phyloP scores from a whole-genome alignment of 2,113 vertebrate genomes.

The Hirundichthys speculiger region DNA sequence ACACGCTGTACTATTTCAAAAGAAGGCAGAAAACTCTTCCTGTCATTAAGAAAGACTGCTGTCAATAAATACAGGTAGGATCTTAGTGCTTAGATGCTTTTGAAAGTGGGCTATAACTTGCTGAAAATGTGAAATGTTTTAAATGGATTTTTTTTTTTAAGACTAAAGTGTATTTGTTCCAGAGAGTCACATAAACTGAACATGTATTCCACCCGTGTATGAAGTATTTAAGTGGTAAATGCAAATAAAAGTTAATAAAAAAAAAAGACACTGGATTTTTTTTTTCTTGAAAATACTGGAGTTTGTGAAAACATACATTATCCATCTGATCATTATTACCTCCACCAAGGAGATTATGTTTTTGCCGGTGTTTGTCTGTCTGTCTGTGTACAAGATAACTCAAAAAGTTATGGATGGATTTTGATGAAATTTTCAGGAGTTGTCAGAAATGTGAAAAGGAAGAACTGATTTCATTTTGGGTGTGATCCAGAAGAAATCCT shows the following conservation, averaged over 20 bases:
- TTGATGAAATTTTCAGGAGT: no score
- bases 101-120: constrained; percentile 34
- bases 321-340: no score
- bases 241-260: constrained; percentile 54
- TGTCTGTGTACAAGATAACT: no score
- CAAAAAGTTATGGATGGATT: no score
- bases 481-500: no score
- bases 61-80: neutral
- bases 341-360: no score
- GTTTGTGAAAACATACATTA: neutral
- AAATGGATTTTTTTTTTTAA: constrained; percentile 51
- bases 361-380: no score
- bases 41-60: neutral
- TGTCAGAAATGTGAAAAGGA: no score
- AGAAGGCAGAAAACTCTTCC: neutral
- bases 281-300: neutral
- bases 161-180: constrained; percentile 69
- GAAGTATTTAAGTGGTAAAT: constrained; percentile 57
- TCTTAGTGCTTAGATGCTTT: constrained; percentile 54
- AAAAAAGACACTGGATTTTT: neutral
- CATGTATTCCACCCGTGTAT: constrained; percentile 60
- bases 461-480: no score
- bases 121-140: constrained; percentile 61
- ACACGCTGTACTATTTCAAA: no score
- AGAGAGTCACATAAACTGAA: constrained; percentile 51